Conservation (phyloP, 2,888 invertebrate genomes). For the Caenorhabditis afra region DNA sequence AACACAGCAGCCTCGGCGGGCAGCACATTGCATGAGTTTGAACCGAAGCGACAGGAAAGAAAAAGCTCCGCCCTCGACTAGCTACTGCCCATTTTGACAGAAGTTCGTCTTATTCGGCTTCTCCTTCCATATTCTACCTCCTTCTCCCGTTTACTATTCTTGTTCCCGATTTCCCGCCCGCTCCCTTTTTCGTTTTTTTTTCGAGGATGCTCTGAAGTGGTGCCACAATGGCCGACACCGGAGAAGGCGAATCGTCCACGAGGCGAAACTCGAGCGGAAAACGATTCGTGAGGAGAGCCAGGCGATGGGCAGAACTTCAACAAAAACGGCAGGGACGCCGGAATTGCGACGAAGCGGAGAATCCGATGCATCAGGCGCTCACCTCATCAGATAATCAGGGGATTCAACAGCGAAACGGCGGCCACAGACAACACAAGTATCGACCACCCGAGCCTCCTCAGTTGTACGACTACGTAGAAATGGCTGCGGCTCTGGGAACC, state of each 20-base stretch:
- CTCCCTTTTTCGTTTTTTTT: neutral
- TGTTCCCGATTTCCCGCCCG: neutral
- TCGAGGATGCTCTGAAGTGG: conserved; percentile 36
- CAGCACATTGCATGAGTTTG: conserved; percentile 55
- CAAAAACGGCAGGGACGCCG: conserved; percentile 57
- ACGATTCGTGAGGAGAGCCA: conserved; percentile 79
- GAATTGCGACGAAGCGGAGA: conserved; percentile 27
- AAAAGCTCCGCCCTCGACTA: conserved; percentile 36
- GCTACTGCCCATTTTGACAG: conserved; percentile 30
- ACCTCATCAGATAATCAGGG: neutral
- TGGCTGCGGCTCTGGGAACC: conserved; percentile 45
- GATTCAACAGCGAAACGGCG: conserved; percentile 5
- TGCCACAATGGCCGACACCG: conserved; percentile 29
- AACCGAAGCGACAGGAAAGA: conserved; percentile 30
- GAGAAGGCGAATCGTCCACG: conserved; percentile 31
- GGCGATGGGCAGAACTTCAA: conserved; percentile 73
- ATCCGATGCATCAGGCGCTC: neutral
- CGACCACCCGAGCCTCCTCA: conserved; percentile 47
- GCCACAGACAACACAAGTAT: conserved; percentile 22
- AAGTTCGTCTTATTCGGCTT: conserved; percentile 15
- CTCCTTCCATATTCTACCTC: conserved; percentile 8
- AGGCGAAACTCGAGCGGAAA: conserved; percentile 84
- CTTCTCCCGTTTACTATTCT: conserved; percentile 3
- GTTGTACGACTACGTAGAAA: conserved; percentile 61
- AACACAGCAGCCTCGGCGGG: conserved; percentile 25